phyloP scores from a whole-genome alignment of 2,113 vertebrate species.

The Tiliqua scincoides region DNA sequence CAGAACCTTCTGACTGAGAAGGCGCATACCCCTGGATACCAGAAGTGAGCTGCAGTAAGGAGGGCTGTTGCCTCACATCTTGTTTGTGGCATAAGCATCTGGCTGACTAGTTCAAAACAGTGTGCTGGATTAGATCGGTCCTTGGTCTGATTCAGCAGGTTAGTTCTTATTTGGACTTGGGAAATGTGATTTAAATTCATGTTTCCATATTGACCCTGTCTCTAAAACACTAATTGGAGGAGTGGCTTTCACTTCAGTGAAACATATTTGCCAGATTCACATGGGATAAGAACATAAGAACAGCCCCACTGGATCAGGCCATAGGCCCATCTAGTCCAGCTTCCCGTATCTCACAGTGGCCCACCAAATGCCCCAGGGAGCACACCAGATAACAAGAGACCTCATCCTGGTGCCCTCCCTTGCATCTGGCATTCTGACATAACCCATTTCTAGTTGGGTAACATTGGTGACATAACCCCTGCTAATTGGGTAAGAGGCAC shows the following conservation, averaged over 20 bases:
- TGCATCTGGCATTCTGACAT: too few relatives aligned
- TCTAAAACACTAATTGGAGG: neutral
- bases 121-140: neutral
- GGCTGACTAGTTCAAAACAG: neutral
- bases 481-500: too few relatives aligned
- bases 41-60: neutral
- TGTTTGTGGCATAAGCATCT: neutral
- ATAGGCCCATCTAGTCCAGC: too few relatives aligned
- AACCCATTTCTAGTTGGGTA: too few relatives aligned
- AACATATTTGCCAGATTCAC: neutral
- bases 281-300: too few relatives aligned
- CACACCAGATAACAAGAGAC: too few relatives aligned
- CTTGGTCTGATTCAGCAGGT: neutral
- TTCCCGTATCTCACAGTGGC: too few relatives aligned
- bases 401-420: too few relatives aligned
- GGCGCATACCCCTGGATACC: neutral
- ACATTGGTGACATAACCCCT: too few relatives aligned
- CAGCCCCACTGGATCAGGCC: too few relatives aligned
- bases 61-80: neutral
- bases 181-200: neutral
- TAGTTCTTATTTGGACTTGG: neutral
- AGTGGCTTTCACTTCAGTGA: neutral
- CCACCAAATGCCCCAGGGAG: too few relatives aligned
- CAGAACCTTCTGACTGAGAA: neutral
- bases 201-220: neutral